These are phyloP conservation scores for Rhopalosiphum padi DNA, from an alignment of 1,140 invertebrate genomes.

Conservation along the genomic window DNA sequence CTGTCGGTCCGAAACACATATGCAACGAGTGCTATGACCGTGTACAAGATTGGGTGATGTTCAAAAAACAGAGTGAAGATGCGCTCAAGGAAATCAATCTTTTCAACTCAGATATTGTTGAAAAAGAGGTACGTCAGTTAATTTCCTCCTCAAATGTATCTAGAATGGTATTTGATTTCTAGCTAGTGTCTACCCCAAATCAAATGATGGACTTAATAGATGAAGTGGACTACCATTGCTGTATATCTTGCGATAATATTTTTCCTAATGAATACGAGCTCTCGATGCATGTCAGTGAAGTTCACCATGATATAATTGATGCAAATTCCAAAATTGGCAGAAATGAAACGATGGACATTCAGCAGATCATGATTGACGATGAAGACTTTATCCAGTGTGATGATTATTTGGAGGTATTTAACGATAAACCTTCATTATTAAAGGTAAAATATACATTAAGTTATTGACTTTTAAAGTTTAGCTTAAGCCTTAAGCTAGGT, in stretches of 20 bases:
- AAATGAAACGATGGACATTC: slow-evolving; percentile 24
- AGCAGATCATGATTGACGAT: not conserved
- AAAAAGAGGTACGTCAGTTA: not conserved
- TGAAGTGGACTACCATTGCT: slow-evolving; percentile 51
- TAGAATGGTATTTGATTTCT: not conserved
- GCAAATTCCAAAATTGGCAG: not conserved
- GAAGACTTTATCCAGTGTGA: slow-evolving; percentile 16
- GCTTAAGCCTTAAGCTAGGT: too few species aligned
- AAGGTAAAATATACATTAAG: not conserved
- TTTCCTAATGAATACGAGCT: slow-evolving; percentile 37
- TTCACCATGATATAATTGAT: not conserved
- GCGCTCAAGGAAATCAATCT: slow-evolving; percentile 2
- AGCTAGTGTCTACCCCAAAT: not conserved
- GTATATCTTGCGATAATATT: slow-evolving; percentile 43
- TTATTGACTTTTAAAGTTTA: not conserved
- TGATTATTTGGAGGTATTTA: slow-evolving; percentile 16
- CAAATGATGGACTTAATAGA: not conserved
- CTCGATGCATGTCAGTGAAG: slow-evolving; percentile 8
- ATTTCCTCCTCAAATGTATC: not conserved
- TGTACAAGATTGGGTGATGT: slow-evolving; percentile 47
- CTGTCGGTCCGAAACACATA: slow-evolving; percentile 38
- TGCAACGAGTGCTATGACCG: slow-evolving; percentile 46
- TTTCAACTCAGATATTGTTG: not conserved
- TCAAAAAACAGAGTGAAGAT: slow-evolving; percentile 47
- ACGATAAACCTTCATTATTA: not conserved